These are phyloP conservation scores for Netelia fuscicornis DNA, from an alignment of 2,888 invertebrate species.

Conservation along the genomic window DNA sequence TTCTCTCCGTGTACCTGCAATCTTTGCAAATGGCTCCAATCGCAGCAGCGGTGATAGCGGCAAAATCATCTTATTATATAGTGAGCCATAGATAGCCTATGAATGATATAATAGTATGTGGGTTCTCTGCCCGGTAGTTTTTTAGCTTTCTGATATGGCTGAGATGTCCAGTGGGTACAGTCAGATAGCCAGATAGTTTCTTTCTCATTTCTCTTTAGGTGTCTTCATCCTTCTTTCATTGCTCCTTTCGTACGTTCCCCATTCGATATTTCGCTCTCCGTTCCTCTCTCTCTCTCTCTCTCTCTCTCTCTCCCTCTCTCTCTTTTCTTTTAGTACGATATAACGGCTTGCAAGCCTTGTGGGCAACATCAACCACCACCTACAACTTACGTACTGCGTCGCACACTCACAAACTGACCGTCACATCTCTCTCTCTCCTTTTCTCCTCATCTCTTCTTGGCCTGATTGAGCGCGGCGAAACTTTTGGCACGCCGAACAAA, in stretches of 20 bases:
- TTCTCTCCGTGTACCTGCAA: no score
- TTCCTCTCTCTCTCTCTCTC: background rate
- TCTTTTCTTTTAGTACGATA: slow-evolving; percentile 42
- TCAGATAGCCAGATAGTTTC: slow-evolving; percentile 24
- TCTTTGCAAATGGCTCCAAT: no score
- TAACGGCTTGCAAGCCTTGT: slow-evolving; percentile 48
- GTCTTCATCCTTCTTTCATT: slow-evolving; percentile 1
- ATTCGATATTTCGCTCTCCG: background rate
- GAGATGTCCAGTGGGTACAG: slow-evolving; percentile 5
- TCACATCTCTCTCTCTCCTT: slow-evolving; percentile 75
- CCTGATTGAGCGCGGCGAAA: slow-evolving; percentile 71
- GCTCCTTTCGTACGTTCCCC: no score
- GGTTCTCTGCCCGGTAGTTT: background rate
- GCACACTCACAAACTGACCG: slow-evolving; percentile 70
- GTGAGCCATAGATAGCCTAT: no score
- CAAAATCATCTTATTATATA: no score
- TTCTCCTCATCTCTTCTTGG: slow-evolving; percentile 58
- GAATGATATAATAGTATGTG: no score
- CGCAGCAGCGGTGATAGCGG: no score
- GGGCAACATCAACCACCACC: slow-evolving; percentile 46
- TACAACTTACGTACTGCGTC: slow-evolving; percentile 62
- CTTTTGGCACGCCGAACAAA: slow-evolving; percentile 72
- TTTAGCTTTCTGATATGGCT: slow-evolving; percentile 13
- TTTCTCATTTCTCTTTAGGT: background rate
- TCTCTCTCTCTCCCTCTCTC: slow-evolving; percentile 1